Base-by-base conservation (phyloP, 2,888 invertebrate species). In the Drosophila neutralis region DNA sequence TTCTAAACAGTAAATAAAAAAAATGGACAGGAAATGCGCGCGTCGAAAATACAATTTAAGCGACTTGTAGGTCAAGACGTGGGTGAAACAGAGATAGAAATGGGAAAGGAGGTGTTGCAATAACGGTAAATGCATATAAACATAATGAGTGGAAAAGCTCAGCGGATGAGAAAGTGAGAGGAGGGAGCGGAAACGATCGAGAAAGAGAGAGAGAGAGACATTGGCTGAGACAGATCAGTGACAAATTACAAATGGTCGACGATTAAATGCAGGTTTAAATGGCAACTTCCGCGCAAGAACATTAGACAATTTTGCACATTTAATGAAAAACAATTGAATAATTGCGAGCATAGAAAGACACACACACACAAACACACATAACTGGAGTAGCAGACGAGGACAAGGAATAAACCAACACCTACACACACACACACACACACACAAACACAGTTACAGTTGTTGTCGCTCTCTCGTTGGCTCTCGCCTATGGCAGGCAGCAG, bases 271-370 rank as follows among this genome's bases (percentile, higher is more conserved):
- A 52, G 87, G 73, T 75, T 79, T 85, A 85, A 85, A 76, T 64
- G 82, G 48, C 53, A 65, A 81, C 72, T 76, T 85, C 85, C 85
- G 87, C 61, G 48, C 73, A 71, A 79, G 69, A 86, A 68, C 66
- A 83, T 89, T 86, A 86, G 89, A 79, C 73, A 83, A 87, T 82
- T 87, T 91, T 90, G 91, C 91, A 90, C 91, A 87, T 85, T 88
- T 87, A 90, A 90, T 91, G 80, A 90, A 76, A 86, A 83, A 69
- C 86, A 90, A 90, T 90, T 90, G 82, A 83, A 90, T 90, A 91
- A 90, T 90, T 91, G 82, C 66, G 49, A 70, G 53, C 62, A 68
- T 57, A 68, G 61, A 64, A 42, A 57, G n/a, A 27, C 18, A 61
- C 66, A n/a, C 15, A 45, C 15, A 18, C 18, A 38, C 18, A 69